Evolutionary conservation across 1,140 invertebrate genomes (phyloP), one percentile per base, ranked within the genome.

Genomic region (Pectinophora gossypiella): DNA sequence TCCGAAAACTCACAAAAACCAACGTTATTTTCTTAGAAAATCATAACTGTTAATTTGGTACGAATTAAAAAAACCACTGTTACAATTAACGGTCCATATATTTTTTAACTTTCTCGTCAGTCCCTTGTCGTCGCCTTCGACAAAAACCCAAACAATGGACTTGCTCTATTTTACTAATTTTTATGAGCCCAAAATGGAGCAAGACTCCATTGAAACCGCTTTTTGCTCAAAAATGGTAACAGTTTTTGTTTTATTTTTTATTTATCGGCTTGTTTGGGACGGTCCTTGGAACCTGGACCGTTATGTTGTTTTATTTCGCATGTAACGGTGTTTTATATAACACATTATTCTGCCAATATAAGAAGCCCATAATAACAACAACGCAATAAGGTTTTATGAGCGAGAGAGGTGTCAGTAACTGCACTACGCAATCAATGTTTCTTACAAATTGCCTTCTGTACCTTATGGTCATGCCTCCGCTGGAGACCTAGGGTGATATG

Each of bases 131-230:
- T 22, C 32, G 15, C 40, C 20, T 20, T 44, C 46, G 49, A 59
- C 20, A 56, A 47, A 56, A 18, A 12, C 12, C n/a, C 21, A 54
- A 51, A 68, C 61, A 72, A 76, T 54, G 48, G 47, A 59, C 38
- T 46, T 75, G 76, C 69, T 74, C 75, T 64, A 74, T 74, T 72
- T 78, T 71, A 64, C 40, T 56, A 49, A 65, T 64, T 66, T 66
- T 69, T 65, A 66, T 52, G 51, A 53, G 16, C 19, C 38, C 48
- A 61, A 75, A 68, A 61, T 71, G 61, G 72, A 69, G 64, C 68
- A 70, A 60, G 27, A 3, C 10, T 21, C 46, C 19, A 43, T 61
- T 48, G 27, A 22, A 54, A 46, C n/a, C 20, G 32, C 47, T 51
- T 48, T 56, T 47, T 53, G 35, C 22, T 27, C 48, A 19, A 38